Evolutionary conservation across 2,113 vertebrate species (phyloP).

Genomic region (human (Homo sapiens)): DNA sequence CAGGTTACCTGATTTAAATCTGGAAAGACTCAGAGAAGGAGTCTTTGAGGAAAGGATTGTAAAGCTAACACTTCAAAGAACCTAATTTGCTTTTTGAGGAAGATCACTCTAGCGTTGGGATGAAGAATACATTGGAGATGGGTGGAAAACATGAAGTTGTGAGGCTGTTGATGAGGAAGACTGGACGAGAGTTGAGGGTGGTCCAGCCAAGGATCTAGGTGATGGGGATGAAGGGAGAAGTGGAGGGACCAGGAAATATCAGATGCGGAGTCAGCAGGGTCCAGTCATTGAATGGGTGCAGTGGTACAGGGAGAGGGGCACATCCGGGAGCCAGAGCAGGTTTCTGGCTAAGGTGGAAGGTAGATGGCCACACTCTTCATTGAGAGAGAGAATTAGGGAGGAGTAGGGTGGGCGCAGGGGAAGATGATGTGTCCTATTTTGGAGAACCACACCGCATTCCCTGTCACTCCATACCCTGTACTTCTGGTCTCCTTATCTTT

Average conservation of each 20-base stretch:
- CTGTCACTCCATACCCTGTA: neutral
- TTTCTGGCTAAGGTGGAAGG: neutral
- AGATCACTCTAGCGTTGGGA: neutral
- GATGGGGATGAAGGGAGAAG: neutral
- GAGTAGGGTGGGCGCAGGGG: neutral
- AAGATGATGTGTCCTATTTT: neutral
- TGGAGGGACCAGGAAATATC: neutral
- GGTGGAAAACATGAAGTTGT: neutral
- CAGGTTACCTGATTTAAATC: neutral
- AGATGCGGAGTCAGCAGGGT: neutral
- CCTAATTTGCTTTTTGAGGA: neutral
- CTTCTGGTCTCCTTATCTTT: neutral
- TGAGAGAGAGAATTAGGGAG: neutral
- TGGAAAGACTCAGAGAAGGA: neutral
- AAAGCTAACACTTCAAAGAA: neutral
- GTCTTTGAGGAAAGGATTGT: neutral
- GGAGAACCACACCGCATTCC: neutral
- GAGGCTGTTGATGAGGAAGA: neutral
- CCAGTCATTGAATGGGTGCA: accelerated
- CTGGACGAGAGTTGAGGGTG: neutral
- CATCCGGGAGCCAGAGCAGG: neutral
- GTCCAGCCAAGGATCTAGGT: neutral
- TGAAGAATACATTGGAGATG: neutral
- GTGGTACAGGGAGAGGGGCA: neutral
- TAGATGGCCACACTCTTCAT: neutral